Base-by-base conservation (phyloP, 1,140 invertebrate genomes). In the Brachionus calyciflorus region DNA sequence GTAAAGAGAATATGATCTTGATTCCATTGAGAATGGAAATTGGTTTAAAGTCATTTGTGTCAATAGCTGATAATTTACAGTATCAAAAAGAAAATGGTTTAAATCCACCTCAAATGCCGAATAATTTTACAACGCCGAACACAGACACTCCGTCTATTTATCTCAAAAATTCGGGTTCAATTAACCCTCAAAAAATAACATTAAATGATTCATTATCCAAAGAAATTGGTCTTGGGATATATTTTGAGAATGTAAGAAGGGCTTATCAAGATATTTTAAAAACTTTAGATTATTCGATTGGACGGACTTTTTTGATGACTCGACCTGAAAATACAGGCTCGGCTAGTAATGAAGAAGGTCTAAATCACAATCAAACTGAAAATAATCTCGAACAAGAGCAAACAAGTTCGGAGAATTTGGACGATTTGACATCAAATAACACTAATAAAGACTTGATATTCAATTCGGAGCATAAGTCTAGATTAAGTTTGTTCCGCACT, bases 31-130 rank as follows among this genome's bases (percentile, higher is more conserved):
- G 41, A 24, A 99, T 99, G 96, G 97, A 93, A 80, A 98, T 99
- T 77, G 96, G 96, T 0, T 86, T 99, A 10, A 78, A 85, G 70
- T 95, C 97, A 0, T 98, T 99, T 82, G 87, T 99, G 1, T 96
- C 99, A 0, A 96, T 99, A 9, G 95, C 96, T 14, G 96, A 99
- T 83, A 96, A 93, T 82, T 85, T 99, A 19, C 96, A 99, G 82
- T 96, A 99, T 84, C 97, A 98, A 83, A 97, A 99, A 85, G 95
- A 87, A 0, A 55, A 51, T 55, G 44, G 44, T 12, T n/a, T 30
- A 17, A 51, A 10, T 40, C 94, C 98, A 83, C 96, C 95, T 7
- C 94, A 94, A 0, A 98, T 98, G 94, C 95, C 95, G 0, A 88
- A 94, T 78, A 94, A 93, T 0, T 92, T 94, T 60, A 93, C 93